These are phyloP conservation scores for Petrolisthes manimaculis DNA, from an alignment of 2,888 invertebrate species.

Conservation along the genomic window DNA sequence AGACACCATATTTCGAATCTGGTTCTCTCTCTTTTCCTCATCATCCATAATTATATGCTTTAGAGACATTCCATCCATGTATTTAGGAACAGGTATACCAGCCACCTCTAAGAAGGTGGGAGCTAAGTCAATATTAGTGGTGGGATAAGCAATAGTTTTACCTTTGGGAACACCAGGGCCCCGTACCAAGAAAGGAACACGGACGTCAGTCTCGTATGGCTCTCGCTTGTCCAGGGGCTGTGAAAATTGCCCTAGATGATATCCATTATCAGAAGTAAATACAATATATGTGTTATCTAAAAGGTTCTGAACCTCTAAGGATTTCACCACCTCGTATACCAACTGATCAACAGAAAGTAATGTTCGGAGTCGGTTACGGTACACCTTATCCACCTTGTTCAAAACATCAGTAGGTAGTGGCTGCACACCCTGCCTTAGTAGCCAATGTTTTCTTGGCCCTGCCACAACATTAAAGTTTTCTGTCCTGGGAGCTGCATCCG, in stretches of 20 bases:
- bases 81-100: conserved; percentile 72
- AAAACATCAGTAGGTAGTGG: conserved; percentile 77
- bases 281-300: conserved; percentile 84
- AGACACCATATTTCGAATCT: not conserved
- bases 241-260: conserved; percentile 89
- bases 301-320: conserved; percentile 74
- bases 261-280: conserved; percentile 91
- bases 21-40: not conserved
- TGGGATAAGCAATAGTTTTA: conserved; percentile 73
- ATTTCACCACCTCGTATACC: conserved; percentile 77
- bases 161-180: conserved; percentile 77
- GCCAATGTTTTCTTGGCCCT: conserved; percentile 85
- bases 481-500: conserved; percentile 76
- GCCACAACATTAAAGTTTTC: conserved; percentile 75
- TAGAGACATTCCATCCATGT: conserved; percentile 78
- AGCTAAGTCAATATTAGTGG: conserved; percentile 85
- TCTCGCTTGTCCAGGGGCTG: conserved; percentile 90
- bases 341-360: conserved; percentile 89
- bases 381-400: conserved; percentile 78
- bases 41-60: conserved; percentile 66
- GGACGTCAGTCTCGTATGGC: conserved; percentile 90
- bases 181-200: conserved; percentile 83
- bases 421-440: conserved; percentile 79
- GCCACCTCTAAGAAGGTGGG: conserved; percentile 85
- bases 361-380: conserved; percentile 82